phyloP scores from a whole-genome alignment of 2,797 vertebrate genomes.

The Melanotaenia trifasciata region DNA sequence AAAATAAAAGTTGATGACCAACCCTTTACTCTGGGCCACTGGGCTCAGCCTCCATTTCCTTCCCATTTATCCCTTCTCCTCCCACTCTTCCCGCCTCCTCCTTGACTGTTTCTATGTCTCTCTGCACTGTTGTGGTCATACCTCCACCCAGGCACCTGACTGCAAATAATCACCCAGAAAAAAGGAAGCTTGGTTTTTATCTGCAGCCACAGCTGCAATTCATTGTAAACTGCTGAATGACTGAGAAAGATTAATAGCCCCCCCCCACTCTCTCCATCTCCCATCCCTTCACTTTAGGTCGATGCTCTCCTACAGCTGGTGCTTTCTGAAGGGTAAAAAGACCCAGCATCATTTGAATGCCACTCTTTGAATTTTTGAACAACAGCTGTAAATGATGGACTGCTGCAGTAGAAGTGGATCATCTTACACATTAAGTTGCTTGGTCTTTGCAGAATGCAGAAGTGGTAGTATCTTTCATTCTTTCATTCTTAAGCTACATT shows the following conservation, averaged over 20 bases:
- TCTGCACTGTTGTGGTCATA: slow-evolving; percentile 66
- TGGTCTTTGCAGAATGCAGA: background rate
- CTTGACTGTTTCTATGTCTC: slow-evolving; percentile 20
- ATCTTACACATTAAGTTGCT: slow-evolving; percentile 16
- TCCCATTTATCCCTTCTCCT: slow-evolving; percentile 1
- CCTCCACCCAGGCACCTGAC: slow-evolving; percentile 72
- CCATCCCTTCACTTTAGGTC: slow-evolving; percentile 56
- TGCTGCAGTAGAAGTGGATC: slow-evolving; percentile 23
- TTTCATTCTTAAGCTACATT: slow-evolving; percentile 6
- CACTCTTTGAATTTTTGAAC: slow-evolving; percentile 50
- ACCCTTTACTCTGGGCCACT: too few species aligned
- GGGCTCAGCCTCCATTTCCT: background rate
- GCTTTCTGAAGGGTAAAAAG: slow-evolving; percentile 70
- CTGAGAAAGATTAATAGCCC: slow-evolving; percentile 70
- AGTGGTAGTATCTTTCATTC: background rate
- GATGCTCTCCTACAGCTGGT: slow-evolving; percentile 69
- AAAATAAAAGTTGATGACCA: too few species aligned
- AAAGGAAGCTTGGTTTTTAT: slow-evolving; percentile 74
- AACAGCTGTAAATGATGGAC: slow-evolving; percentile 47
- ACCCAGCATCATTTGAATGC: slow-evolving; percentile 51
- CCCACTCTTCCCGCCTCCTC: slow-evolving; percentile 1
- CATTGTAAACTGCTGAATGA: slow-evolving; percentile 76
- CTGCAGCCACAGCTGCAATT: slow-evolving; percentile 84
- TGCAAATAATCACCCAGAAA: slow-evolving; percentile 77
- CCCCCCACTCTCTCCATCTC: slow-evolving; percentile 32